Conservation (phyloP, 1,140 invertebrate genomes). For the Eciton burchellii region DNA sequence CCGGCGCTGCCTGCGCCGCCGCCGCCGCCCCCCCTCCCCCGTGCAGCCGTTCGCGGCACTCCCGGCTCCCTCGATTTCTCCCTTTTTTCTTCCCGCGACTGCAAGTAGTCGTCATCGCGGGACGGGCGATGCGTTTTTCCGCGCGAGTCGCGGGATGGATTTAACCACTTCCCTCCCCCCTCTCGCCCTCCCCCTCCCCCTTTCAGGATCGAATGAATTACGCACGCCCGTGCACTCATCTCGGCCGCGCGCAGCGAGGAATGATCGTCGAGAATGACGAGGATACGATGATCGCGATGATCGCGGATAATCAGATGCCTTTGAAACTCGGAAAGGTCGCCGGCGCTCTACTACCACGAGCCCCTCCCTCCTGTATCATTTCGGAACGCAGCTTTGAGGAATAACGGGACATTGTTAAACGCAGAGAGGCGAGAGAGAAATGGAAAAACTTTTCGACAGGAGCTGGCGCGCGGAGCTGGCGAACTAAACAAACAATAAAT, state of each 20-base stretch:
- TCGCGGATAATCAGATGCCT: no score
- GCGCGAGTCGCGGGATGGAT: constrained; percentile 44
- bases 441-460: constrained; percentile 51
- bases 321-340: no score
- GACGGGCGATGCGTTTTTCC: constrained; percentile 52
- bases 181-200: no score
- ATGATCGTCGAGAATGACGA: no score
- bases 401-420: no score
- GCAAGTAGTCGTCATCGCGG: constrained; percentile 51
- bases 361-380: no score
- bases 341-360: no score
- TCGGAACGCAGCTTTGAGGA: no score
- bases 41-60: background rate
- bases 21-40: background rate
- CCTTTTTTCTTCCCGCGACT: constrained; percentile 52
- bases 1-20: constrained; percentile 17
- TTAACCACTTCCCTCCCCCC: no score
- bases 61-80: constrained; percentile 16
- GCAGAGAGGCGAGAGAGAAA: constrained; percentile 35
- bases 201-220: constrained; percentile 58
- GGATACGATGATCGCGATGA: no score
- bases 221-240: constrained; percentile 25
- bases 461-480: constrained; percentile 63
- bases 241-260: no score
- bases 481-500: constrained; percentile 80